A percentile compares a stretch with the other conserved stretches of the same genome.
Evolutionary conservation across 2,113 vertebrate genomes (phyloP).

Genomic region (Riparia riparia): DNA sequence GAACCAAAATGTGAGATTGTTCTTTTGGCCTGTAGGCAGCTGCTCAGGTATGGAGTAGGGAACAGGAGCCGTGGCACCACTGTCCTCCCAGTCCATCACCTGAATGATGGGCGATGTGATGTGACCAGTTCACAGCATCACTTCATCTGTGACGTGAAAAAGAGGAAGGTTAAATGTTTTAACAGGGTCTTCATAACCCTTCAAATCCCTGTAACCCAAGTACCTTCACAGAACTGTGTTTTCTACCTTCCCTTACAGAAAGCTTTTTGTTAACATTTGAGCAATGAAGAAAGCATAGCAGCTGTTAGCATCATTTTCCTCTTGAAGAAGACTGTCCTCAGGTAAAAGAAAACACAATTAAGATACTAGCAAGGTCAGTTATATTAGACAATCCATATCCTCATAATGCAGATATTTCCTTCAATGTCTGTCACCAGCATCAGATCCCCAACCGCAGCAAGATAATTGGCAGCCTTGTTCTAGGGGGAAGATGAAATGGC

Average conservation of each 20-base stretch:
- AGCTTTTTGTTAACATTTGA: conserved; percentile 27
- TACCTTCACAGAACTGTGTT: neutral
- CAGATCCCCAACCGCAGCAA: neutral
- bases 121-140: neutral
- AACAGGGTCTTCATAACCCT: neutral
- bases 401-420: conserved; percentile 29
- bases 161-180: neutral
- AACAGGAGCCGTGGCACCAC: fast-evolving
- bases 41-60: fast-evolving
- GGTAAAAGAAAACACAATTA: conserved; percentile 47
- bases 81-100: neutral
- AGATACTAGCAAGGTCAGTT: conserved; percentile 22
- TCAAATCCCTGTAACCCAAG: neutral
- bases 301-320: conserved; percentile 3
- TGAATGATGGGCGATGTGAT: neutral
- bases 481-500: neutral
- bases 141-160: neutral
- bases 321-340: conserved; percentile 5
- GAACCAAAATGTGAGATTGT: fast-evolving
- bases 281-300: conserved; percentile 15
- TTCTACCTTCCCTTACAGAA: neutral
- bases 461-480: conserved; percentile 43
- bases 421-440: conserved; percentile 18
- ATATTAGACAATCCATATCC: conserved; percentile 10
- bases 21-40: neutral